phyloP scores from a whole-genome alignment of 2,797 vertebrate genomes.

The Poecilia picta region DNA sequence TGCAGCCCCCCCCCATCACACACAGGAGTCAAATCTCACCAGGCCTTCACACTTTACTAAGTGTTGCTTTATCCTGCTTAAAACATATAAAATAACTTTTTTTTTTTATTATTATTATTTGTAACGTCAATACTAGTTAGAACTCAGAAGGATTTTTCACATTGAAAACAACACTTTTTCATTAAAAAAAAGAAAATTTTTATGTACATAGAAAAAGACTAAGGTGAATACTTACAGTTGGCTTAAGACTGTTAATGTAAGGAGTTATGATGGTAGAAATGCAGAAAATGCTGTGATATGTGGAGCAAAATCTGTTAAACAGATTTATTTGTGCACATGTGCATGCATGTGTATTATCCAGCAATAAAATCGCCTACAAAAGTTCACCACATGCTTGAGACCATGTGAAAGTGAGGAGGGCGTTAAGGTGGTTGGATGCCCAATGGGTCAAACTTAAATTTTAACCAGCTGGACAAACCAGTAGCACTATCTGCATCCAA shows the following conservation, averaged over 20 bases:
- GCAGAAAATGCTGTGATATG: conserved; percentile 4
- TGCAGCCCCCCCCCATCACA: conserved; percentile 50
- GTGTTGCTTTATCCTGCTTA: conserved; percentile 21
- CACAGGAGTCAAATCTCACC: conserved; percentile 54
- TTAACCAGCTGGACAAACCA: neutral
- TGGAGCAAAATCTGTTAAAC: neutral
- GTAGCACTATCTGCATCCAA: neutral
- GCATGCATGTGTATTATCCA: conserved; percentile 9
- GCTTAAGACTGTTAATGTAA: conserved; percentile 45
- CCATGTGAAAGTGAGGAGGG: neutral
- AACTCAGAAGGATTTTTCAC: conserved; percentile 46
- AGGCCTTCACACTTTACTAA: conserved; percentile 38
- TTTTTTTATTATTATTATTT: conserved; percentile 35
- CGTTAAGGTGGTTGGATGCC: no score
- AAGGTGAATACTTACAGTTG: conserved; percentile 39
- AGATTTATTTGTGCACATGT: neutral
- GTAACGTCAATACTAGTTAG: conserved; percentile 41
- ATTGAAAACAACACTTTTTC: conserved; percentile 19
- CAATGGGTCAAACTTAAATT: neutral
- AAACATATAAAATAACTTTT: conserved; percentile 34
- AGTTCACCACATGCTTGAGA: neutral
- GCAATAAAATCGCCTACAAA: conserved; percentile 20
- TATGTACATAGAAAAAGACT: conserved; percentile 31
- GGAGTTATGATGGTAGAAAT: conserved; percentile 15
- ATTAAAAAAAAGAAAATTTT: conserved; percentile 24